A percentile compares a stretch with the other conserved stretches of the same genome.
Conservation (phyloP, 2,888 invertebrate species). For the Andricus quercusramuli region DNA sequence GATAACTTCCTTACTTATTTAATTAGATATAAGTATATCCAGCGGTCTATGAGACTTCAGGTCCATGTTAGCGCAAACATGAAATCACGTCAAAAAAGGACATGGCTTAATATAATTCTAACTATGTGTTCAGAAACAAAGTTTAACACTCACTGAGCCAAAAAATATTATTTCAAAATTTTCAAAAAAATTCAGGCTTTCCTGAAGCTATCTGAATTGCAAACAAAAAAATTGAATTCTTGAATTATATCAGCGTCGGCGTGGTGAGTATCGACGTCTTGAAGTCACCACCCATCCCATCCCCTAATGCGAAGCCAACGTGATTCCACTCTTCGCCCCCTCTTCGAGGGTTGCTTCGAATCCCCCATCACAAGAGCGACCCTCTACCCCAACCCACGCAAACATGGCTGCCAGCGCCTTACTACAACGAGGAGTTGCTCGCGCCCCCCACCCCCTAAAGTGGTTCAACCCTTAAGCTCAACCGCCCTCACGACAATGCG, state of each 20-base stretch:
- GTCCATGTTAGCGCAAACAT: too few species aligned
- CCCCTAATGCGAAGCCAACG: conserved; percentile 23
- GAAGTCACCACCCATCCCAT: conserved; percentile 62
- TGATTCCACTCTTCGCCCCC: conserved; percentile 27
- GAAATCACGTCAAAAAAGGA: too few species aligned
- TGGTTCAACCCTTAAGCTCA: conserved; percentile 66
- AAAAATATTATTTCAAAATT: too few species aligned
- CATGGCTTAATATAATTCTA: too few species aligned
- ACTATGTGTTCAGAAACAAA: too few species aligned
- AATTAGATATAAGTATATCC: too few species aligned
- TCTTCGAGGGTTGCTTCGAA: conserved; percentile 58
- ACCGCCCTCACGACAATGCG: conserved; percentile 63
- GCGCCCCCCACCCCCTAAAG: conserved; percentile 65
- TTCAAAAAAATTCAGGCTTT: too few species aligned
- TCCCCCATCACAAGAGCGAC: conserved; percentile 60
- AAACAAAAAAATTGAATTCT: not conserved
- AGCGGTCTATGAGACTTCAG: too few species aligned
- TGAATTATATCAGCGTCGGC: conserved; percentile 50
- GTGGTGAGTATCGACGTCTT: conserved; percentile 69
- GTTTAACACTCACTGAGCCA: too few species aligned
- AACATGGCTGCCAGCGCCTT: conserved; percentile 66
- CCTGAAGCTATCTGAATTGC: too few species aligned
- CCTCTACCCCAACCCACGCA: conserved; percentile 66
- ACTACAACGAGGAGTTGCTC: conserved; percentile 57
- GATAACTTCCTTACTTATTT: too few species aligned